Evolutionary conservation across 2,797 vertebrate genomes (phyloP), one percentile per base, ranked within the genome.

Genomic region (Meriones psammophilus): DNA sequence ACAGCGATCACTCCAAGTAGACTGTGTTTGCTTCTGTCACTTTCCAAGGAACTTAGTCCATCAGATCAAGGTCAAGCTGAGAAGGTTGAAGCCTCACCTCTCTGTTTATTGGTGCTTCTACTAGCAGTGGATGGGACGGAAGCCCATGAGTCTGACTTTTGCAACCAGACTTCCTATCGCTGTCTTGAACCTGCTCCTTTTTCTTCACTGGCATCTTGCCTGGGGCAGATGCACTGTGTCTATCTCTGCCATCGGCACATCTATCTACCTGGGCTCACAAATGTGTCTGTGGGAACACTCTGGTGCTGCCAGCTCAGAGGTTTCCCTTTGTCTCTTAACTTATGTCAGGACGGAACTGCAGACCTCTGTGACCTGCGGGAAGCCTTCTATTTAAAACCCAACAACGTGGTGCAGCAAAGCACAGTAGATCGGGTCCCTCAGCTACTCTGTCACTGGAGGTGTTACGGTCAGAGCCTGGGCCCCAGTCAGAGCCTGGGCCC

Each of bases 371-470:
- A 56, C 77, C 80, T 69, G 8, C 39, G 69, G 92, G 69, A 86
- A 79, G 83, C 74, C 68, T 30, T 71, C 88, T 54, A 77, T 88
- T 96, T 83, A 85, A 73, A 90, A 69, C 81, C 50, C 78, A 71
- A 86, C 88, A 92, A 33, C 93, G 83, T 69, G 46, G 46, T 89
- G 30, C 26, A 73, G 13, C 60, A 66, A 74, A 89, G 71, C 71
- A 46, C 30, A 68, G 58, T 28, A 58, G 81, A 73, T 66, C 36
- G 0, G 3, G 39, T 12, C n/a, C 79, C 89, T 77, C 60, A 60
- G 77, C 71, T 54, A 46, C n/a, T 7, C 3, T 22, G 5, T 58
- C 20, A 20, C 46, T 39, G 42, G 64, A 46, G 39, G 8, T 84
- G 69, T 42, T 60, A 74, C 36, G 69, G 54, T 74, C 54, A 33